Base-by-base conservation (phyloP, 37 sponge, comb jelly and placozoan genomes). In the Eunapius fragilis region DNA sequence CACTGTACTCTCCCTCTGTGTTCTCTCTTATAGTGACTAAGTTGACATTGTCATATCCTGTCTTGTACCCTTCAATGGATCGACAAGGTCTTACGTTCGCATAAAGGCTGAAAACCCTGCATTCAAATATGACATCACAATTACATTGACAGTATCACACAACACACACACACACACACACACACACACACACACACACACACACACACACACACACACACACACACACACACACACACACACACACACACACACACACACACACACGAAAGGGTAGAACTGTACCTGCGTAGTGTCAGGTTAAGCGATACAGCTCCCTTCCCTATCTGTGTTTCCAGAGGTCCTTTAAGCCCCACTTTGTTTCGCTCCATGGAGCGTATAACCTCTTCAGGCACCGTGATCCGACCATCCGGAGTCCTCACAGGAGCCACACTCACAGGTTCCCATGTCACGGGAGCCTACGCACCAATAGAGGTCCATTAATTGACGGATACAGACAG, bases 1-100 rank as follows among this genome's bases (percentile, higher is more conserved):
- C 99, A 75, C 91, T 89, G 88, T 99, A 99, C 70, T 97, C 98
- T 48, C 99, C 99, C 74, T 99, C 99, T 6, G 99, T 99, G 82
- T 99, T 99, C 92, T 99, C 99, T 72, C 99, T 86, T 33, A 99
- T 92, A 14, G 98, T 99, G 48, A 99, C 93, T 71, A 97, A 89
- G 85, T 99, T 91, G 50, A 99, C 99, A 76, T 93, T 89, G 35
- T 91, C 85, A 76, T 96, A 99, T 25, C 89, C 87, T 23, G 99
- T 99, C 71, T 78, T 82, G 67, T 90, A 88, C 24, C 99, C 99
- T 31, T 82, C 84, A 14, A 99, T 74, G 32, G 93, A 92, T 32
- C 90, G 86, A 82, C 98, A 97, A 0, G 99, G 99, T 25, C 99
- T 82, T 38, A 99, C 92, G 75, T 99, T 99, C 67, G 99, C 99